Conservation (phyloP, 2,113 vertebrate genomes). For the Mustelus asterias region DNA sequence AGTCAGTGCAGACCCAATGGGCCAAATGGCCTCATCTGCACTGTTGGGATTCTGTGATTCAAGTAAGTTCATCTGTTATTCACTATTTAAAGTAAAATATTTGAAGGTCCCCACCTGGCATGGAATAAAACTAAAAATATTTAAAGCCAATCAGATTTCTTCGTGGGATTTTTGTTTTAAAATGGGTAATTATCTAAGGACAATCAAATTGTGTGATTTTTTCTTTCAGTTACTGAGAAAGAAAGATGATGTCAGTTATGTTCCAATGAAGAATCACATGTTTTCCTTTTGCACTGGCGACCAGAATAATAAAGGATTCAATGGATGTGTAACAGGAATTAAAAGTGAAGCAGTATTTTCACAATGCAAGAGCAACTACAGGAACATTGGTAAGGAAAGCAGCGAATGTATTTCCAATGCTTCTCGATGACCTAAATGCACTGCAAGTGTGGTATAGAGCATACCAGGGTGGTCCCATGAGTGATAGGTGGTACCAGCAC, state of each 20-base stretch:
- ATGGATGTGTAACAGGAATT: not conserved
- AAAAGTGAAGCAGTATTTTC: not conserved
- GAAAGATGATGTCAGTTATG: not conserved
- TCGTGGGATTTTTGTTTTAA: slow-evolving; percentile 3
- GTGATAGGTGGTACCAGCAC: no score
- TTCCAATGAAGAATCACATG: not conserved
- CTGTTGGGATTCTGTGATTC: no score
- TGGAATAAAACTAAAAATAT: not conserved
- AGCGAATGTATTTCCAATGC: not conserved
- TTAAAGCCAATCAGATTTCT: not conserved
- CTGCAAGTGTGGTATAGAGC: not conserved
- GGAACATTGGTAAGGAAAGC: slow-evolving; percentile 8
- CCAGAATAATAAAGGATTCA: not conserved
- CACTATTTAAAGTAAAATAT: not conserved
- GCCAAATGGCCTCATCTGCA: no score
- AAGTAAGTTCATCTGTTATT: not conserved
- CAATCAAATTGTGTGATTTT: not conserved
- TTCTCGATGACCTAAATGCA: not conserved
- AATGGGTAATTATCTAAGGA: slow-evolving; percentile 41
- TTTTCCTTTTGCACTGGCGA: not conserved
- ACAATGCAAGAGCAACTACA: not conserved
- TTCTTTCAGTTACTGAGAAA: not conserved
- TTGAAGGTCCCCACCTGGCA: not conserved
- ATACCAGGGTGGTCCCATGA: not conserved
- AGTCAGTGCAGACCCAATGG: no score